Conservation (phyloP, 2,113 vertebrate species). For the Cinclus mexicanus region DNA sequence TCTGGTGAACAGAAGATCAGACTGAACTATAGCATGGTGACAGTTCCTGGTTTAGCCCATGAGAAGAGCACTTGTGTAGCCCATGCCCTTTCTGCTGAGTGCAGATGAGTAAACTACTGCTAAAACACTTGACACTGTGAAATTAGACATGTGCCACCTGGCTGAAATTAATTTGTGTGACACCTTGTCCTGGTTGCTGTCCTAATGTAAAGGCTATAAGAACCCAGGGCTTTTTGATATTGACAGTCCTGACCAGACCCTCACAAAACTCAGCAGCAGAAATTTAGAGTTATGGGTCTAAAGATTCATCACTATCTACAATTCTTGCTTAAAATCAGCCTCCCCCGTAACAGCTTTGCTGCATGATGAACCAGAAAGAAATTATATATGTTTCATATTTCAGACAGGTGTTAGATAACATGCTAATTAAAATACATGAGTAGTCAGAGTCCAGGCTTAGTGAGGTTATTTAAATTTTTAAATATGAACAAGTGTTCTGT, state of each 20-base stretch:
- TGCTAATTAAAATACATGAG: neutral
- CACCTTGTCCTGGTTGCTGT: neutral
- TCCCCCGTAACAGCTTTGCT: neutral
- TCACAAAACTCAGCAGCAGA: neutral
- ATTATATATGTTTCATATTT: neutral
- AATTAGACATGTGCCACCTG: neutral
- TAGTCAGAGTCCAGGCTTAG: neutral
- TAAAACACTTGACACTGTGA: neutral
- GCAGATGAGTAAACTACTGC: neutral
- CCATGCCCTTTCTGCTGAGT: neutral
- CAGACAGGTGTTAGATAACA: neutral
- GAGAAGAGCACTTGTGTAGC: neutral
- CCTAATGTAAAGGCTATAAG: neutral
- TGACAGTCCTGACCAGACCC: neutral
- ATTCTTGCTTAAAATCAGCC: neutral
- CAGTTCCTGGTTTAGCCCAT: neutral
- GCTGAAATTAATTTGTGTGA: neutral
- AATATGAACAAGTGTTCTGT: neutral
- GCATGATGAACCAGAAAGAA: neutral
- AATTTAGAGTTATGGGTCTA: neutral
- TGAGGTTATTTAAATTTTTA: slow-evolving; percentile 17
- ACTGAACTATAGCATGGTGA: neutral
- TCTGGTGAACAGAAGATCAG: neutral
- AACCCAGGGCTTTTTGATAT: neutral
- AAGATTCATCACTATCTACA: neutral